These are phyloP conservation scores for Ennomos erosarius DNA, from an alignment of 2,888 invertebrate species.

Conservation along the genomic window DNA sequence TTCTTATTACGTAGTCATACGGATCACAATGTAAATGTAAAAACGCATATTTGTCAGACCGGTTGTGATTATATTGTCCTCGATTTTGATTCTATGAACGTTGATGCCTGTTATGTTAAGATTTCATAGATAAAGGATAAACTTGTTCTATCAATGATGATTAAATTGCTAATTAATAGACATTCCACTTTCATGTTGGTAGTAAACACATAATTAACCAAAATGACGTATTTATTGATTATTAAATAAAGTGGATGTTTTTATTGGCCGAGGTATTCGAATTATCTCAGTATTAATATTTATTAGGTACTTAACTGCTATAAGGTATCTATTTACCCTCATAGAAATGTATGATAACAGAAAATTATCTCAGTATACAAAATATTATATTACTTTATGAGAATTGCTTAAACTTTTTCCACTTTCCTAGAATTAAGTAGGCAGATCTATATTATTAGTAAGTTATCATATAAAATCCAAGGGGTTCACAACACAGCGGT, in stretches of 20 bases:
- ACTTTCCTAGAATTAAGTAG: too few relatives aligned
- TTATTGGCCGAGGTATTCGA: neutral
- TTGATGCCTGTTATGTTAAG: constrained; percentile 9
- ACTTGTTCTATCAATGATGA: constrained; percentile 5
- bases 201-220: constrained; percentile 20
- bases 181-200: constrained; percentile 14
- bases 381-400: too few relatives aligned
- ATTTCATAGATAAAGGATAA: constrained; percentile 20
- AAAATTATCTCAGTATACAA: too few relatives aligned
- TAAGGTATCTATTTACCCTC: too few relatives aligned
- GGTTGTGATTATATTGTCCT: constrained; percentile 40
- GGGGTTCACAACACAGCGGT: too few relatives aligned
- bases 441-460: too few relatives aligned
- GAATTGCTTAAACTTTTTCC: too few relatives aligned
- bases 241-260: constrained; percentile 1
- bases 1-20: constrained; percentile 10
- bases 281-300: too few relatives aligned
- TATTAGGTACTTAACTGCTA: too few relatives aligned
- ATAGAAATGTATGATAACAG: too few relatives aligned
- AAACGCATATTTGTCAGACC: constrained; percentile 33
- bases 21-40: constrained; percentile 27
- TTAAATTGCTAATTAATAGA: constrained; percentile 17
- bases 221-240: constrained; percentile 8
- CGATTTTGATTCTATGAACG: constrained; percentile 41
- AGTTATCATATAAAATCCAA: too few relatives aligned